Conservation (phyloP, 2,888 invertebrate species). For the Pherbina coryleti region DNA sequence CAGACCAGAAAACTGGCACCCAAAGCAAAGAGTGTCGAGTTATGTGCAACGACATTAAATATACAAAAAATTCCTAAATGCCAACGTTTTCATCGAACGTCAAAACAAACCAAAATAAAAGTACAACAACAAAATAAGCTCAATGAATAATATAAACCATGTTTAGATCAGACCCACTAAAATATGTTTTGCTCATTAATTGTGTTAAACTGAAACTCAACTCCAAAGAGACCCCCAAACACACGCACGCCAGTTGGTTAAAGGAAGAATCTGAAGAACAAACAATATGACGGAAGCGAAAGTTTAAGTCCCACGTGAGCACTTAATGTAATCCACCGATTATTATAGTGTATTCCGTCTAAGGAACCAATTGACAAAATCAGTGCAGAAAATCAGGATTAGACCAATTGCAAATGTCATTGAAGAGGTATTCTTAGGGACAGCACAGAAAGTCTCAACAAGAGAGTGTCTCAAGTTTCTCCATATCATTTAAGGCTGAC, state of each 20-base stretch:
- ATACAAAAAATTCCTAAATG: too few species aligned
- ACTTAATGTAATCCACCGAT: background rate
- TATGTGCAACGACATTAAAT: too few species aligned
- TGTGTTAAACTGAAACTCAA: constrained; percentile 4
- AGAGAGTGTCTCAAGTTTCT: background rate
- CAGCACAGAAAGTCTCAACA: background rate
- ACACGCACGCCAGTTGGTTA: background rate
- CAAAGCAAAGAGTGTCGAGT: too few species aligned
- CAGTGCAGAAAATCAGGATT: background rate
- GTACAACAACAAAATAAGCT: background rate
- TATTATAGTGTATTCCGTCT: background rate
- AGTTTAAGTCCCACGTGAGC: background rate
- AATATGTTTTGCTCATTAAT: constrained; percentile 20
- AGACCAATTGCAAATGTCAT: background rate
- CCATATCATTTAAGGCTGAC: background rate
- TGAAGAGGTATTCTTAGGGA: background rate
- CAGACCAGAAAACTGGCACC: too few species aligned
- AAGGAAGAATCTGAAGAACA: background rate
- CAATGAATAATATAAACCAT: too few species aligned
- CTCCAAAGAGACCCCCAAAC: too few species aligned
- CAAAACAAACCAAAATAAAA: background rate
- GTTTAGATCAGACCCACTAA: background rate
- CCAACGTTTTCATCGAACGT: background rate
- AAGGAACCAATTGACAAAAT: background rate
- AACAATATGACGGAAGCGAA: background rate